phyloP scores from a whole-genome alignment of 2,797 vertebrate genomes.

The Cirrhinus molitorella region DNA sequence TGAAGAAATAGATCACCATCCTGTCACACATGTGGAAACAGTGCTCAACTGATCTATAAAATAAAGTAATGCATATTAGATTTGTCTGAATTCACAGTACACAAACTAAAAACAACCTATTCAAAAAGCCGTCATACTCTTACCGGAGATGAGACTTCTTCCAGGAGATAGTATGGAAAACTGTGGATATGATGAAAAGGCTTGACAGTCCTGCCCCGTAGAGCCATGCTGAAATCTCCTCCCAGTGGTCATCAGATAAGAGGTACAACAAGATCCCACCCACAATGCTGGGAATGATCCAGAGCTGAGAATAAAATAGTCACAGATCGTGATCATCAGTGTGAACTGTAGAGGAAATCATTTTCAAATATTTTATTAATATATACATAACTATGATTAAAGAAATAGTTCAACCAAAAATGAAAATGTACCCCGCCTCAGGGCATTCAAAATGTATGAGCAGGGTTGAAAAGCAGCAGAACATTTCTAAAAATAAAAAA shows the following conservation, averaged over 20 bases:
- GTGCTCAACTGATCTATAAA: constrained; percentile 88
- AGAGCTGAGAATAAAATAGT: constrained; percentile 59
- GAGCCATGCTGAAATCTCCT: constrained; percentile 74
- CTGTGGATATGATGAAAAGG: constrained; percentile 94
- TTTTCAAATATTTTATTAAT: background rate
- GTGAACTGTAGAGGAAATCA: background rate
- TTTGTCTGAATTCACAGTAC: background rate
- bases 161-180: constrained; percentile 95
- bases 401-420: too few species aligned
- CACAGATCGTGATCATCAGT: background rate
- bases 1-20: constrained; percentile 98
- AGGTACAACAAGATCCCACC: constrained; percentile 82
- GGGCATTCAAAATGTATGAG: background rate
- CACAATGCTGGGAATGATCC: constrained; percentile 84
- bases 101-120: background rate
- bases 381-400: background rate
- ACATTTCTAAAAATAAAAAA: too few species aligned
- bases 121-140: background rate
- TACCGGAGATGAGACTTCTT: constrained; percentile 95
- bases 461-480: background rate
- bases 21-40: constrained; percentile 96
- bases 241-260: constrained; percentile 80
- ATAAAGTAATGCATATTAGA: constrained; percentile 36
- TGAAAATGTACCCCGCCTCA: background rate
- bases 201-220: constrained; percentile 90